These are phyloP conservation scores for Rhinophrynus dorsalis DNA, from an alignment of 2,797 vertebrate genomes.

Conservation along the genomic window DNA sequence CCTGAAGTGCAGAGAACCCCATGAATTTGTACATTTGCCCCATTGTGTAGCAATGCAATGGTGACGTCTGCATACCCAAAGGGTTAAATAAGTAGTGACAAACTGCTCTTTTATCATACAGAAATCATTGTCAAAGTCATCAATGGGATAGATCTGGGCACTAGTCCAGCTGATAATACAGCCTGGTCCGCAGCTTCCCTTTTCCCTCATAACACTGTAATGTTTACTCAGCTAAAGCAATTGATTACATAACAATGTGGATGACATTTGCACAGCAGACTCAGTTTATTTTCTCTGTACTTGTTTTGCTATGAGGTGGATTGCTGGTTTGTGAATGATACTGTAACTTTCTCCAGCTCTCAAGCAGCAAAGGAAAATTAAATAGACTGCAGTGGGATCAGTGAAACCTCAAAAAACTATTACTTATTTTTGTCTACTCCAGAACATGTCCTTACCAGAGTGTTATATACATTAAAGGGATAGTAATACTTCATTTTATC, in stretches of 20 bases:
- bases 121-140: background rate
- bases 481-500: no score
- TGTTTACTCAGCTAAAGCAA: conserved; percentile 29
- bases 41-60: no score
- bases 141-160: background rate
- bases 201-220: conserved; percentile 7
- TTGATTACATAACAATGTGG: conserved; percentile 37
- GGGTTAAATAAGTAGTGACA: no score
- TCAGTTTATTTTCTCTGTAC: background rate
- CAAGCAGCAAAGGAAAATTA: background rate
- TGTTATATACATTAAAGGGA: no score
- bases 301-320: background rate
- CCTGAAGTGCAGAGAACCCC: no score
- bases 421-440: no score
- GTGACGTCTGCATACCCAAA: no score
- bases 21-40: no score
- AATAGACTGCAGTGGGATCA: background rate
- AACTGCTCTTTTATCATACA: no score
- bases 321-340: conserved; percentile 5
- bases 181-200: conserved; percentile 20
- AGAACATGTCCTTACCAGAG: no score
- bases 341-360: background rate
- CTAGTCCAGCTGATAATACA: conserved; percentile 1
- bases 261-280: background rate
- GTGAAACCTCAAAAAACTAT: no score